Conservation (phyloP, 2,888 invertebrate genomes). For the Drosophila paranaensis region DNA sequence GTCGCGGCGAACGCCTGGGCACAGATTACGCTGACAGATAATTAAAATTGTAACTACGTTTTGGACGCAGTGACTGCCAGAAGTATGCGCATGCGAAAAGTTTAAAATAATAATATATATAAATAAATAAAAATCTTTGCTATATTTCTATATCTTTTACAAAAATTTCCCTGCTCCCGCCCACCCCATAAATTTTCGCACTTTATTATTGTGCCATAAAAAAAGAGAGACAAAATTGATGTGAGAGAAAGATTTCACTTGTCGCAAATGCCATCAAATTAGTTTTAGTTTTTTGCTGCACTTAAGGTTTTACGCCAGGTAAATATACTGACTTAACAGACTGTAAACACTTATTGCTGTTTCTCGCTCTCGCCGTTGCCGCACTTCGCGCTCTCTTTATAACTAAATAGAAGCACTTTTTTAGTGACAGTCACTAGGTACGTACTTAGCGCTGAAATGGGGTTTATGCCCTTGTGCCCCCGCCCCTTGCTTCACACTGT, state of each 20-base stretch:
- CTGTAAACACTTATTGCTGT: slow-evolving; percentile 27
- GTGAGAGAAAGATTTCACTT: slow-evolving; percentile 15
- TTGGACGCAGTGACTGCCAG: slow-evolving; percentile 50
- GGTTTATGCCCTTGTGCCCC: slow-evolving; percentile 39
- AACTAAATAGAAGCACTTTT: slow-evolving; percentile 69
- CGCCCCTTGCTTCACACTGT: slow-evolving; percentile 3
- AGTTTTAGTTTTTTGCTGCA: slow-evolving; percentile 8
- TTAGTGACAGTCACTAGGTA: slow-evolving; percentile 62
- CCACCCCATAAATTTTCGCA: not conserved
- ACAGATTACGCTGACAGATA: slow-evolving; percentile 80
- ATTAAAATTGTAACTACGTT: slow-evolving; percentile 76
- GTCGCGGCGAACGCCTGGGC: slow-evolving; percentile 40
- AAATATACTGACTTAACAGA: slow-evolving; percentile 16
- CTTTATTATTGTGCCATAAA: slow-evolving; percentile 5
- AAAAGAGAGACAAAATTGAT: not conserved
- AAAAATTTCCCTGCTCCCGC: not conserved
- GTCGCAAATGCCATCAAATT: slow-evolving; percentile 3
- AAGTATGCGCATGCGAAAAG: slow-evolving; percentile 25
- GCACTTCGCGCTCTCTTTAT: slow-evolving; percentile 33
- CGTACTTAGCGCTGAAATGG: slow-evolving; percentile 70
- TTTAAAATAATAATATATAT: too few relatives aligned
- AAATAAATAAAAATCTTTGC: not conserved
- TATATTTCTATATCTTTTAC: not conserved
- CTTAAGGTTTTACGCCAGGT: not conserved
- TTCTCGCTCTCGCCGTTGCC: not conserved